Evolutionary conservation across 1,140 invertebrate genomes (phyloP), one percentile per base, ranked within the genome.

Genomic region (Chionoecetes opilio): DNA sequence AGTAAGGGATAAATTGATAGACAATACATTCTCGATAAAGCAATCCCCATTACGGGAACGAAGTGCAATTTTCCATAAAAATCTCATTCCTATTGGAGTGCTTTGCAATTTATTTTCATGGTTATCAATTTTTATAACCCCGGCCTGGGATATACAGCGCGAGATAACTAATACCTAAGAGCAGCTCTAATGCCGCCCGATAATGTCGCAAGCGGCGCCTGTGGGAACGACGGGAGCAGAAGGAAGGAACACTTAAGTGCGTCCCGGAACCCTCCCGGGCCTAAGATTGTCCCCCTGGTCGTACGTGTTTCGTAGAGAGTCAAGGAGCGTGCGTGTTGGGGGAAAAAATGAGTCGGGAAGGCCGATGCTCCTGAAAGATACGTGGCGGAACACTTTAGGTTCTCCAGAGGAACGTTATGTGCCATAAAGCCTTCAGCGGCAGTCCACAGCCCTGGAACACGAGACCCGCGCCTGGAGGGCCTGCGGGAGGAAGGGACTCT

Each of bases 41-140:
- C 90, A 95, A 95, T 95, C 90, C 94, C 90, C 94, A 95, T 95
- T 95, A 95, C 88, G 94, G 90, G 38, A 92, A 95, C 90, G 90
- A 85, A 95, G 94, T 92, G 94, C 94, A 91, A 95, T 95, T 95
- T 95, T 95, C 94, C 94, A 95, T 95, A 95, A 95, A 95, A 95
- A 95, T 95, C 94, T 95, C 94, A 95, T 95, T 95, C 94, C 94
- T 95, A 95, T 95, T 95, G 94, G 94, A 92, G 94, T 92, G 94
- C 82, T 95, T 92, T n/a, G 82, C 94, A 95, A 95, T 95, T 95
- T 95, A 95, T 95, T 95, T 85, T 87, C 94, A 90, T 87, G 82
- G 90, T 95, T 92, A 95, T 95, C 90, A 95, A 95, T 95, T 95
- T 95, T 95, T 95, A 92, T 92, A 95, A 95, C 94, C 94, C 94